Conservation (phyloP, 2,797 vertebrate genomes). For the Carcharodon carcharias region DNA sequence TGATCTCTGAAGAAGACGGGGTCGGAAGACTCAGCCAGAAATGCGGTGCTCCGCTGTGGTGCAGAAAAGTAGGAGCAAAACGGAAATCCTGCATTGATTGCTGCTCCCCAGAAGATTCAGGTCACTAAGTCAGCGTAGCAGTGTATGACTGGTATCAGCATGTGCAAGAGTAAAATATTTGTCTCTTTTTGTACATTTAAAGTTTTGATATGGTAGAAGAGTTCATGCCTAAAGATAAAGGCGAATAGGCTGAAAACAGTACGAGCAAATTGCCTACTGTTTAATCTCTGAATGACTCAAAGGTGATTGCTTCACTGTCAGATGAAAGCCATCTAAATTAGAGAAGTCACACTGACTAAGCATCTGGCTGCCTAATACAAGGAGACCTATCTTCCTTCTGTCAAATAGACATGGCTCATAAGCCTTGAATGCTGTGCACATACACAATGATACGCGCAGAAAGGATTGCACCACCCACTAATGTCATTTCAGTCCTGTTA, state of each 20-base stretch:
- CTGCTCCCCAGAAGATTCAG: no score
- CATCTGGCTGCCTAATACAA: background rate
- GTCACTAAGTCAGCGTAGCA: background rate
- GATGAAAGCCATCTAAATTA: background rate
- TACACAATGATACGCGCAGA: background rate
- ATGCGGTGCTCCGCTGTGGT: no score
- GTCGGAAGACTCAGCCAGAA: no score
- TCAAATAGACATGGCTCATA: background rate
- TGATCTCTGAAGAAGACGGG: no score
- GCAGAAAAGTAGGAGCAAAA: no score
- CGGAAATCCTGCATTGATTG: no score
- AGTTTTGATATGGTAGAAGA: background rate
- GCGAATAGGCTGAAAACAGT: background rate
- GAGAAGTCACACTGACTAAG: background rate
- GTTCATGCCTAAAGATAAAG: background rate
- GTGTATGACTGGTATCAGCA: background rate
- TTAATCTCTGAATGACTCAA: constrained; percentile 25
- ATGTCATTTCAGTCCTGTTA: background rate
- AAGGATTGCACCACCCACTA: background rate
- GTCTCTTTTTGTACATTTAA: background rate
- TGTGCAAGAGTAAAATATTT: background rate
- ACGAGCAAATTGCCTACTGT: background rate
- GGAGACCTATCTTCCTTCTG: background rate
- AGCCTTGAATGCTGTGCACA: constrained; percentile 9
- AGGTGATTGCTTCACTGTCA: constrained; percentile 13